phyloP scores from a whole-genome alignment of 2,888 invertebrate genomes.

The Athalia rosae region DNA sequence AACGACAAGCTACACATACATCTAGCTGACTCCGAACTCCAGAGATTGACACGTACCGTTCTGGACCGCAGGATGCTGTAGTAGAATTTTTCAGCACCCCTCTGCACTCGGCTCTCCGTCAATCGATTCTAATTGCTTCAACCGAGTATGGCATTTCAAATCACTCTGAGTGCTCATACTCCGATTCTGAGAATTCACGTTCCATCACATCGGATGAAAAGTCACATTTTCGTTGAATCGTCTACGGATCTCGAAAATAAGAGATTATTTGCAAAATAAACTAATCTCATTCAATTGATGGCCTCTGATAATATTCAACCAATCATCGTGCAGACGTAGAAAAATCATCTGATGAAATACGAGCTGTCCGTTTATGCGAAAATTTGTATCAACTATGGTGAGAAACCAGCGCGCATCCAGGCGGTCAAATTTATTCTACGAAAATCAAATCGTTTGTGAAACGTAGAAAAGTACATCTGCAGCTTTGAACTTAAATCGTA shows the following conservation, averaged over 20 bases:
- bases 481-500: neutral
- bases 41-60: conserved; percentile 33
- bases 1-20: no score
- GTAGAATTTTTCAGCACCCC: conserved; percentile 12
- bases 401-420: neutral
- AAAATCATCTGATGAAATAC: no score
- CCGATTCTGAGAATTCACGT: conserved; percentile 4
- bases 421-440: conserved; percentile 1
- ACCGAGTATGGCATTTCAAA: conserved; percentile 13
- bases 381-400: conserved; percentile 28
- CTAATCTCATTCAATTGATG: conserved; percentile 1
- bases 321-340: no score
- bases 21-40: neutral
- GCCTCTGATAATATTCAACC: neutral
- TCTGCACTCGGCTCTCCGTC: conserved; percentile 2
- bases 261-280: neutral
- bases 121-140: conserved; percentile 34
- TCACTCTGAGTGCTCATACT: conserved; percentile 9
- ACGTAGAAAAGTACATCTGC: neutral
- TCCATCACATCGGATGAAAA: no score
- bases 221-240: no score
- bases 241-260: no score
- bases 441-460: conserved; percentile 34
- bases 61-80: conserved; percentile 21
- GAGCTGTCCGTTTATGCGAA: neutral